Evolutionary conservation across 2,797 vertebrate species (phyloP).

Genomic region (Phyllotis vaccarum): DNA sequence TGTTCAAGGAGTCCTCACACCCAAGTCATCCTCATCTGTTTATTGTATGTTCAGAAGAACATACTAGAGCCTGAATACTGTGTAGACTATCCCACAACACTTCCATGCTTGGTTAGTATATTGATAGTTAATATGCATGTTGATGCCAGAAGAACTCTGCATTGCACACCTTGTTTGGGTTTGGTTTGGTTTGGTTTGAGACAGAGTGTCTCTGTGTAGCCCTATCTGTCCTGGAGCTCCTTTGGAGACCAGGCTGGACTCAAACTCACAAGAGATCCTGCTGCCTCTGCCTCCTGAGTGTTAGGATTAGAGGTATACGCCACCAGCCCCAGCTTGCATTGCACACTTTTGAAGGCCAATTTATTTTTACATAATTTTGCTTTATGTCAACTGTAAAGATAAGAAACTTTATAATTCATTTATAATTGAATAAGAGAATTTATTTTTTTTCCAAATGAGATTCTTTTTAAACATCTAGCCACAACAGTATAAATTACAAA

Average conservation of each 20-base stretch:
- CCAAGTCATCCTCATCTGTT: background rate
- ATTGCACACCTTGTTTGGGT: background rate
- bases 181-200: background rate
- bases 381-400: background rate
- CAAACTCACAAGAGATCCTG: background rate
- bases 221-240: background rate
- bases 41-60: background rate
- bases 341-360: background rate
- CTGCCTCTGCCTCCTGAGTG: background rate
- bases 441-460: conserved; percentile 27
- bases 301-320: background rate
- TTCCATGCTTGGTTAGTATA: rapidly evolving
- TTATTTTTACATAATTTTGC: background rate
- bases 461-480: conserved; percentile 40
- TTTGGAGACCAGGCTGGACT: background rate
- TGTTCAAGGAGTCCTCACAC: background rate
- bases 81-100: background rate
- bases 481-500: background rate
- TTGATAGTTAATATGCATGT: background rate
- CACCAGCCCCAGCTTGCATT: background rate
- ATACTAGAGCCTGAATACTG: background rate
- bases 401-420: conserved; percentile 38
- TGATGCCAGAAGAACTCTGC: background rate
- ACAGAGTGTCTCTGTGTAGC: background rate
- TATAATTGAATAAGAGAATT: conserved; percentile 19